Base-by-base conservation (phyloP, 1,140 invertebrate genomes). In the Bombus balteatus region DNA sequence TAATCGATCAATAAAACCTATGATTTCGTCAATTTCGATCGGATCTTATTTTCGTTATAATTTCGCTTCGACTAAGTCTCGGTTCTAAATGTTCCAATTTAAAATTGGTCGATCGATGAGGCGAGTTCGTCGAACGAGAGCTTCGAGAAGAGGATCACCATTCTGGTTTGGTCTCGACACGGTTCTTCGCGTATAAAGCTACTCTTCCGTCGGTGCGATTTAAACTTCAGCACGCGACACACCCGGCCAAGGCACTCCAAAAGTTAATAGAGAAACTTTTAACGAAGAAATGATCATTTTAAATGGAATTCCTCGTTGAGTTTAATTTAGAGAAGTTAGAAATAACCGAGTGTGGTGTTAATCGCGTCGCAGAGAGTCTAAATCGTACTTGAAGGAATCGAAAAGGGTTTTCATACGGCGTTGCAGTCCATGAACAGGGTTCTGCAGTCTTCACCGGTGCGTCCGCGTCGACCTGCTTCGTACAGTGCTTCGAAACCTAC, bases 381-480 rank as follows among this genome's bases (percentile, higher is more conserved):
- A 87, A 81, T 68, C 81, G 82, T 47, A 75, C 73, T 83, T 47
- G 41, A 77, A 87, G 6, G 70, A 57, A 78, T 85, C 32, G 34
- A n/a, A 12, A 41, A 4, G 32, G 3, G 13, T 32, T 34, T 91
- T 96, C 97, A 98, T 94, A 98, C 97, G 95, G 98, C 97, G 94
- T 98, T 98, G 94, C 98, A 98, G 92, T 98, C 96, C 83, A 98
- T 95, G 95, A 98, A 98, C 73, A 98, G 95, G 92, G 97, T 96
- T 91, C 97, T 96, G 92, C 98, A 99, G 92, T 98, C 97, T 82
- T 98, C 97, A 34, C 98, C 98, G 59, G 97, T 97, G 92, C 98
- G 96, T 39, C 98, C 98, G 85, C 97, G 96, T 94, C 98, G 96
- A 32, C 98, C 97, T 0, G 98, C 98, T 89, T 98, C 97, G 92